phyloP scores from a whole-genome alignment of 2,888 invertebrate species.

The Cecidostiba fungosa region DNA sequence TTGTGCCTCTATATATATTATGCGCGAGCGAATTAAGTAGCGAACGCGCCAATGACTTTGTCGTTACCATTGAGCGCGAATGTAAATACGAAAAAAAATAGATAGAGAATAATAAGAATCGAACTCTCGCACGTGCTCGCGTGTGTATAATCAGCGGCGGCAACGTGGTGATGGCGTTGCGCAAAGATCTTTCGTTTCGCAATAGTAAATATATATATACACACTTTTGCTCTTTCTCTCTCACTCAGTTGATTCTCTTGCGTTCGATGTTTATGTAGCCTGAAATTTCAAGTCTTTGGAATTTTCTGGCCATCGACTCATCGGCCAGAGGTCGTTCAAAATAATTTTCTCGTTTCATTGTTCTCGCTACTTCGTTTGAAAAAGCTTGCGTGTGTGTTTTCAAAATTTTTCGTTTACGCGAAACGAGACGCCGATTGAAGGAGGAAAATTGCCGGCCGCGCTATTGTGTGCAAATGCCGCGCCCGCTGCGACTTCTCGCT shows the following conservation, averaged over 20 bases:
- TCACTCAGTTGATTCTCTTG: neutral
- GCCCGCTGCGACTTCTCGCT: neutral
- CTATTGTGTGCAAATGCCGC: neutral
- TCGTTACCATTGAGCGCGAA: too few species aligned
- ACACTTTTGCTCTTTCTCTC: neutral
- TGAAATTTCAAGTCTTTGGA: too few species aligned
- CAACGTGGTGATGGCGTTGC: neutral
- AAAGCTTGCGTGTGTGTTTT: neutral
- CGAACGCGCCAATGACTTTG: neutral
- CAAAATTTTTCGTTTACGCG: neutral
- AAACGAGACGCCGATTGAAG: neutral
- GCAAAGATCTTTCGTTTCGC: conserved; percentile 16
- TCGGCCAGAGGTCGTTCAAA: too few species aligned
- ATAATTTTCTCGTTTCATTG: too few species aligned
- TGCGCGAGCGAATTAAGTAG: neutral
- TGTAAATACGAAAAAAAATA: too few species aligned
- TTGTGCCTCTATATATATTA: neutral
- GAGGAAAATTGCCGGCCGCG: neutral
- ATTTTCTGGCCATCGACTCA: too few species aligned
- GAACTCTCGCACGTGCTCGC: conserved; percentile 9
- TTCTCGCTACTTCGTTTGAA: neutral
- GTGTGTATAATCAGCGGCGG: neutral
- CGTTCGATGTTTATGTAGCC: neutral
- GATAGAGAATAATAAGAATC: neutral
- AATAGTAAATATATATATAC: neutral